Evolutionary conservation across 2,888 invertebrate species (phyloP).

Genomic region (Schizaphis graminum): DNA sequence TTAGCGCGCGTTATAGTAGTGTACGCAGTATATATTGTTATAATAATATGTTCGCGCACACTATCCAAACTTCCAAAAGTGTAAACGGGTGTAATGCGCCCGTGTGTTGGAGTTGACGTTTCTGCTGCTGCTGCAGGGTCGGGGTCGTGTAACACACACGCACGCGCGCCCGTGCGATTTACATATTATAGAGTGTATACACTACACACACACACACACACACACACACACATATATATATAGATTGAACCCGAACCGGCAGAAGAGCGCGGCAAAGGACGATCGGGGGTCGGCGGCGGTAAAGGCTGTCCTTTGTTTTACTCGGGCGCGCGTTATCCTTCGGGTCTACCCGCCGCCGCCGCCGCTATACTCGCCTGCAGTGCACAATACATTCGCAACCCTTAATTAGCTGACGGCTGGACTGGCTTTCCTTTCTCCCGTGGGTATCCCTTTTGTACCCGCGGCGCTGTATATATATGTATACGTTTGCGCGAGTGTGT

Average conservation of each 20-base stretch:
- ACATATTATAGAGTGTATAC: neutral
- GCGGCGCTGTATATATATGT: neutral
- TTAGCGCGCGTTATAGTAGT: slow-evolving; percentile 10
- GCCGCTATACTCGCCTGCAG: neutral
- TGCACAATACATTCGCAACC: slow-evolving; percentile 28
- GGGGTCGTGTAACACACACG: neutral
- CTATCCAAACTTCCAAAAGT: neutral
- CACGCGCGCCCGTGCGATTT: neutral
- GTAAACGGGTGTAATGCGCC: neutral
- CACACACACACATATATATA: too few relatives aligned
- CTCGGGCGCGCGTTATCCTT: neutral
- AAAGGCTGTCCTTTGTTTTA: slow-evolving; percentile 58
- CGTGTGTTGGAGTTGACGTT: slow-evolving; percentile 12
- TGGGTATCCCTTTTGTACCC: slow-evolving; percentile 33
- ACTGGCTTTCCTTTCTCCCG: slow-evolving; percentile 49
- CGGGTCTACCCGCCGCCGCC: neutral
- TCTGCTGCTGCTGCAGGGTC: neutral
- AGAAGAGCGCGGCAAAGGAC: neutral
- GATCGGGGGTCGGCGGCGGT: neutral
- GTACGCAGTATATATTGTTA: neutral
- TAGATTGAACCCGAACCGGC: neutral
- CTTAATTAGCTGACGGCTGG: slow-evolving; percentile 63
- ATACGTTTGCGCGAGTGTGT: neutral
- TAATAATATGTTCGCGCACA: too few relatives aligned
- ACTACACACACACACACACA: neutral